Evolutionary conservation across 2,888 invertebrate genomes (phyloP).

Genomic region (Drosophila tripunctata): DNA sequence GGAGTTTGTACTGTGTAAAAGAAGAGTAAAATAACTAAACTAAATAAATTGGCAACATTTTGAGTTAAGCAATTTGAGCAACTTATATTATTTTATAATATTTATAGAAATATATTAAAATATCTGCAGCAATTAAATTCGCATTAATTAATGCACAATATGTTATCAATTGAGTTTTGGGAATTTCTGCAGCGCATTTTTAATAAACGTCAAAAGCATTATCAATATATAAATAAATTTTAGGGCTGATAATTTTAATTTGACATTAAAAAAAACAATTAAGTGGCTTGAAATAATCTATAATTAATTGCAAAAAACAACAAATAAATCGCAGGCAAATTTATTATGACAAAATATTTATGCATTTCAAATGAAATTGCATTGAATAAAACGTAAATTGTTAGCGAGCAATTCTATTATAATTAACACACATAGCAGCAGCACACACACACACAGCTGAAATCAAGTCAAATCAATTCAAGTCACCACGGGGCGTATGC

Average conservation of each 20-base stretch:
- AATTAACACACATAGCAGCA: slow-evolving; percentile 30
- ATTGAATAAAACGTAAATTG: slow-evolving; percentile 19
- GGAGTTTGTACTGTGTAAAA: slow-evolving; percentile 4
- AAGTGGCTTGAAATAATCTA: no score
- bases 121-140: background rate
- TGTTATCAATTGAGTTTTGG: background rate
- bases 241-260: slow-evolving; percentile 1
- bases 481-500: slow-evolving; percentile 74
- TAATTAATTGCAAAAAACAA: slow-evolving; percentile 17
- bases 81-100: background rate
- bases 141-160: background rate
- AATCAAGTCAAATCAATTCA: slow-evolving; percentile 70
- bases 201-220: background rate
- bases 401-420: slow-evolving; percentile 47
- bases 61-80: background rate
- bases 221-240: background rate
- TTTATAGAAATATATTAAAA: background rate
- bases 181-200: background rate
- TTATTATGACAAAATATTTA: slow-evolving; percentile 21
- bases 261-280: slow-evolving; percentile 13
- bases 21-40: background rate
- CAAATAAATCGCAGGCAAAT: slow-evolving; percentile 28
- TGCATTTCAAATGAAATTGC: slow-evolving; percentile 22
- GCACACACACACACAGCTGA: slow-evolving; percentile 16
- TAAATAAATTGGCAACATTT: background rate